phyloP scores from a whole-genome alignment of 2,797 vertebrate species.

The Sylvilagus floridanus region DNA sequence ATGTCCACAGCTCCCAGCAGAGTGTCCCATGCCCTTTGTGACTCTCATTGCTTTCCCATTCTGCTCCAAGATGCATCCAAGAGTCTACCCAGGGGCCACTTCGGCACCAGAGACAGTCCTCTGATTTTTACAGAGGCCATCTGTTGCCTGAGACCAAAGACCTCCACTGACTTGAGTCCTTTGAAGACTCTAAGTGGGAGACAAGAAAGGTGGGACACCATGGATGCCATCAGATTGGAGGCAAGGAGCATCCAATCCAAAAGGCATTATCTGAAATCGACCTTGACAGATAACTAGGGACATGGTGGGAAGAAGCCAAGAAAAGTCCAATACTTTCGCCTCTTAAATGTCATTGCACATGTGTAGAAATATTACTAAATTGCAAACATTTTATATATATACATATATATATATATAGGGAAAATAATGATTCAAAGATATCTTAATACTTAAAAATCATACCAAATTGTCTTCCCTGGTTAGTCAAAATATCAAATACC shows the following conservation, averaged over 20 bases:
- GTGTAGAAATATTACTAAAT: not conserved
- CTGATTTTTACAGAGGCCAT: not conserved
- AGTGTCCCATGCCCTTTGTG: not conserved
- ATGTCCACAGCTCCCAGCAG: not conserved
- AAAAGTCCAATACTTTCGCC: conserved; percentile 18
- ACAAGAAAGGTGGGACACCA: not conserved
- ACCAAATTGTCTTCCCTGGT: not conserved
- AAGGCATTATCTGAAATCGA: not conserved
- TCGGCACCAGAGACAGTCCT: not conserved
- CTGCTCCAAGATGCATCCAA: not conserved
- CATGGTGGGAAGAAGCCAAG: not conserved
- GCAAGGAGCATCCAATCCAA: not conserved
- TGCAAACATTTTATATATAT: not conserved
- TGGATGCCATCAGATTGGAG: not conserved
- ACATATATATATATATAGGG: too few species aligned
- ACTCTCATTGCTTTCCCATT: not conserved
- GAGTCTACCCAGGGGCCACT: not conserved
- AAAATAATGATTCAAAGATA: not conserved
- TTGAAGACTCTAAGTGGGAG: not conserved
- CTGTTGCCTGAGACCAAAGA: not conserved
- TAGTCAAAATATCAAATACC: not conserved
- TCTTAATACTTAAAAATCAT: not conserved
- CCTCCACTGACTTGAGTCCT: not conserved
- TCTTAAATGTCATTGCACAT: not conserved
- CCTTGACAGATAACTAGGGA: not conserved